Percentiles rank a stretch among this genome's conserved stretches.
These are phyloP conservation scores for Ficedula albicollis DNA, from an alignment of 2,797 vertebrate species.

Conservation along the genomic window DNA sequence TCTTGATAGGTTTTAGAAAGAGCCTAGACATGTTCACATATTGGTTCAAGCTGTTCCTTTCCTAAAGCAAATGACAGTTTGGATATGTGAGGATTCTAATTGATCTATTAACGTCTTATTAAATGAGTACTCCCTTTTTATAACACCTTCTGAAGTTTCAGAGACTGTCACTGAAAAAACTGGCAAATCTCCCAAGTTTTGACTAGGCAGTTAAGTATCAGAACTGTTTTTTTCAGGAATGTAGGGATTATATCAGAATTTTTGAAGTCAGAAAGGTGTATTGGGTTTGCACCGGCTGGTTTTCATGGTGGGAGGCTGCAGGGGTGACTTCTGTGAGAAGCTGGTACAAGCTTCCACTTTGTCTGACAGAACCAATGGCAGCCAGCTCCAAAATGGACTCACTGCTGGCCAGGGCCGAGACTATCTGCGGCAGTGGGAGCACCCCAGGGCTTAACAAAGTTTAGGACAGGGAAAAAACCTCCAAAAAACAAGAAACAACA, in stretches of 20 bases:
- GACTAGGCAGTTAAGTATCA: neutral
- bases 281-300: neutral
- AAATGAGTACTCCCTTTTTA: neutral
- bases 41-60: neutral
- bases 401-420: rapidly evolving
- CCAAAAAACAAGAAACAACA: neutral
- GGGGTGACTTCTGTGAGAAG: neutral
- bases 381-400: rapidly evolving
- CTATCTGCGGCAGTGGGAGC: rapidly evolving
- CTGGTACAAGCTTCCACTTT: neutral
- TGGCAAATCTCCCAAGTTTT: neutral
- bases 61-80: neutral
- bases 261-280: neutral
- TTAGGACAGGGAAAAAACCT: neutral
- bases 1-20: neutral
- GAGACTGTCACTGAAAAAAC: neutral
- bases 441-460: neutral
- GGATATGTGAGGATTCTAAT: neutral
- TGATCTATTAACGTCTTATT: neutral
- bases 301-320: neutral
- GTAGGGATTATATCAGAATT: neutral
- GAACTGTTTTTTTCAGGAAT: neutral
- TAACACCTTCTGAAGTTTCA: neutral
- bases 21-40: neutral
- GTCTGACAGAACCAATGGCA: neutral